Evolutionary conservation across 37 sponge, comb jelly and placozoan genomes (phyloP).

Genomic region (Agelas oroides): DNA sequence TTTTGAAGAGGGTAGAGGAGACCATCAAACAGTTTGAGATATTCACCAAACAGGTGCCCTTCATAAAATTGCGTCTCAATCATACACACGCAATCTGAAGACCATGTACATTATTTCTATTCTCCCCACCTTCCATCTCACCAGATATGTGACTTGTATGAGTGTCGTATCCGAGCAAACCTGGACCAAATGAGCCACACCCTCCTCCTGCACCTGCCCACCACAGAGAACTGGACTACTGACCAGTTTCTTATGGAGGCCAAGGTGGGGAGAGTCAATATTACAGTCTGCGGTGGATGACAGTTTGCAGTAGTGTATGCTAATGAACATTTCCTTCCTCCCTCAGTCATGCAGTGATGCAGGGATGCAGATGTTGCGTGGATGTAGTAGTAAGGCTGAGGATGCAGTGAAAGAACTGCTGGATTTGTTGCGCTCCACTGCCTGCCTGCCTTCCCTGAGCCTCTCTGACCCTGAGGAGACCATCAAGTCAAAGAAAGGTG

Average conservation of each 20-base stretch:
- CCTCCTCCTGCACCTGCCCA: constrained; percentile 72
- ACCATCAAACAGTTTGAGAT: constrained; percentile 69
- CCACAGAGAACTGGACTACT: constrained; percentile 56
- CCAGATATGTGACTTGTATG: constrained; percentile 68
- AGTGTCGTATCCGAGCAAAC: constrained; percentile 76
- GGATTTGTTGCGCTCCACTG: constrained; percentile 38
- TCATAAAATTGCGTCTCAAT: no score
- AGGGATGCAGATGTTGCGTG: constrained; percentile 24
- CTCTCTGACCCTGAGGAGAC: constrained; percentile 53
- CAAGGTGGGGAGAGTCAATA: constrained; percentile 48
- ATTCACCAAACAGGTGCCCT: constrained; percentile 67
- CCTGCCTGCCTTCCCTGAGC: constrained; percentile 41
- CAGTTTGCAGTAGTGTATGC: background rate
- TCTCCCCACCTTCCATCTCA: no score
- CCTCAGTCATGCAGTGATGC: constrained; percentile 14
- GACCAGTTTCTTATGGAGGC: constrained; percentile 77
- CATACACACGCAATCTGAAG: no score
- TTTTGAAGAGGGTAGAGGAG: constrained; percentile 37
- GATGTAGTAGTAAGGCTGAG: constrained; percentile 83
- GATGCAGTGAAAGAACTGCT: constrained; percentile 82
- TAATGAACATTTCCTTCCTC: no score
- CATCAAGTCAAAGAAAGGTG: constrained; percentile 62
- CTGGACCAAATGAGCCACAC: constrained; percentile 78
- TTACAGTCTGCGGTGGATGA: no score
- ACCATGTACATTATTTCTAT: background rate